Base-by-base conservation (phyloP, 2,113 vertebrate species). In the Vulpes vulpes region DNA sequence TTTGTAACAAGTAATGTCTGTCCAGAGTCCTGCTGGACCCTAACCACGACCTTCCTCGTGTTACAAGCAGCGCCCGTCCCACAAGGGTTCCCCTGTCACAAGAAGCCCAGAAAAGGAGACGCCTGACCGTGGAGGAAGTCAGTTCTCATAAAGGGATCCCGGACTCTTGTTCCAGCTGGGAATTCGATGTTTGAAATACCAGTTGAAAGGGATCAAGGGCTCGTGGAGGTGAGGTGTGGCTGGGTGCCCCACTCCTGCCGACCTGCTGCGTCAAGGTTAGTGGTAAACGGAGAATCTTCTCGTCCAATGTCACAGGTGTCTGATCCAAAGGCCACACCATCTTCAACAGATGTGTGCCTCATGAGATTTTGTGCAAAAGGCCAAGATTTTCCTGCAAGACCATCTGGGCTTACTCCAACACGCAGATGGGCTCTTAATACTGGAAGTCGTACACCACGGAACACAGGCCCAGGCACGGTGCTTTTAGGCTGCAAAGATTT, bases 361-460 rank as follows among this genome's bases (percentile, higher is more conserved):
- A 51, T 64, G 88, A 79, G 87, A 79, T 95, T 96, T 35, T 88
- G 38, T 69, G 62, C 35, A 38, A 51, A 32, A 89, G 62, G 79
- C 67, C 27, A 49, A 30, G 74, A 35, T 53, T 69, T 94, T 92
- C 51, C 25, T 82, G n/a, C 49, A 78, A 89, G 94, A 86, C 20
- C 83, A 35, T 22, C 51, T 89, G 69, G 8, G 55, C 27, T 79
- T 80, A 53, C 30, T 35, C 83, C 49, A 91, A 15, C 38, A 65
- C 76, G 92, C 16, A 30, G 15, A 43, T 8, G 65, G 35, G 89
- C 78, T 30, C 82, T 5, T 78, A 81, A 22, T 92, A 20, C 23
- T 55, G 12, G 11, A 82, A 88, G 27, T 65, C 74, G 62, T 62
- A 32, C 67, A 91, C 38, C 55, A 65, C 4, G 86, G 59, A 91